Evolutionary conservation across 2,113 vertebrate species (phyloP).

Genomic region (Melanocharis versteri): DNA sequence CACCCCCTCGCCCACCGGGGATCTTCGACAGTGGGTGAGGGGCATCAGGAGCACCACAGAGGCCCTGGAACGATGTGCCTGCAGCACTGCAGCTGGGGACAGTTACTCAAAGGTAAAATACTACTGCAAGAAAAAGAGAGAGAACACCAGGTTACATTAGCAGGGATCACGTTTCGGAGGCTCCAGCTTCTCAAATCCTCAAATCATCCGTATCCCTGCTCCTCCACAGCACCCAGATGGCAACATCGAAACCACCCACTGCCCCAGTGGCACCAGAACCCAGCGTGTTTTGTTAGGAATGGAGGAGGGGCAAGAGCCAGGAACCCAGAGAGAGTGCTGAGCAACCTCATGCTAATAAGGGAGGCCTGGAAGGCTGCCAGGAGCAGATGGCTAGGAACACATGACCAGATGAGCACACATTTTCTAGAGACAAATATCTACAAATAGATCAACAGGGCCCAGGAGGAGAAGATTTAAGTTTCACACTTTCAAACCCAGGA

Average conservation of each 20-base stretch:
- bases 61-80: constrained; percentile 95
- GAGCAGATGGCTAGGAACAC: constrained; percentile 5
- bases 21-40: constrained; percentile 99
- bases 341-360: constrained; percentile 28
- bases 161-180: background rate
- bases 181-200: background rate
- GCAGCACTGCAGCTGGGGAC: constrained; percentile 85
- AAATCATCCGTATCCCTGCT: accelerated
- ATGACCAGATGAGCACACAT: constrained; percentile 37
- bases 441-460: constrained; percentile 49
- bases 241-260: background rate
- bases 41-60: constrained; percentile 99
- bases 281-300: background rate
- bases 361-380: constrained; percentile 27
- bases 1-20: constrained; percentile 98
- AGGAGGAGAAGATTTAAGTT: constrained; percentile 3
- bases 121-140: constrained; percentile 75
- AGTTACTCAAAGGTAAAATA: constrained; percentile 85
- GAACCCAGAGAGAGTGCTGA: background rate
- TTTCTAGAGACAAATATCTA: constrained; percentile 48
- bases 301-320: background rate
- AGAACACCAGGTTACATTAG: background rate
- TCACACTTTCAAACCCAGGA: background rate
- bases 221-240: background rate
- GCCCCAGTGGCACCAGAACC: background rate